These are phyloP conservation scores for Polypedilum vanderplanki DNA, from an alignment of 1,140 invertebrate genomes.

Conservation along the genomic window DNA sequence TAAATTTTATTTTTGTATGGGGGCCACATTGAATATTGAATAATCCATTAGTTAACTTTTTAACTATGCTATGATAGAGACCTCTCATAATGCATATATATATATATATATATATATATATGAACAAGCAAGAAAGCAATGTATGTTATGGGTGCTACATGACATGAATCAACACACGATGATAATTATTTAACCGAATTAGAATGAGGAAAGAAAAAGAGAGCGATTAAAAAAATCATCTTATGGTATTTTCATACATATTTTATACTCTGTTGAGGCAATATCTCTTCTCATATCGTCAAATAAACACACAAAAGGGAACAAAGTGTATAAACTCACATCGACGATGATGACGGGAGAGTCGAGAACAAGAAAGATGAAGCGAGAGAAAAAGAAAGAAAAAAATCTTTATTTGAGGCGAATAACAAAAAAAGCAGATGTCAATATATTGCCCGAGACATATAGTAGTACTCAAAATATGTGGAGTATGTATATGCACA, in stretches of 20 bases:
- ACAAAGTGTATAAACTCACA: neutral
- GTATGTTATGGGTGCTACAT: neutral
- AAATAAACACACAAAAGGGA: conserved; percentile 18
- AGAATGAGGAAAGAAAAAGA: neutral
- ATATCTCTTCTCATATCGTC: neutral
- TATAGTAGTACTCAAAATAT: too few species aligned
- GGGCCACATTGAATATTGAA: neutral
- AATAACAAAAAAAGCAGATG: conserved; percentile 11
- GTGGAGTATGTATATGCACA: neutral
- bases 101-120: neutral
- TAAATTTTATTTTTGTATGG: neutral
- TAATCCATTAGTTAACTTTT: conserved; percentile 19
- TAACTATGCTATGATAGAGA: neutral
- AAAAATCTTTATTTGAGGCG: conserved; percentile 9
- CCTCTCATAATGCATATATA: neutral
- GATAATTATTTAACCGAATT: conserved; percentile 14
- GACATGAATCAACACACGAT: conserved; percentile 15
- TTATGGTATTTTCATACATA: conserved; percentile 16
- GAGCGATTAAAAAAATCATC: conserved; percentile 6
- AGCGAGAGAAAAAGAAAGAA: neutral
- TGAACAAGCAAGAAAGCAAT: too few species aligned
- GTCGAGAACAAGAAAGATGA: neutral
- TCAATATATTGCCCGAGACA: conserved; percentile 2
- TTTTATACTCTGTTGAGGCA: neutral
- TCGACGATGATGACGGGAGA: too few species aligned